phyloP scores from a whole-genome alignment of 2,113 vertebrate genomes.

The Riparia riparia region DNA sequence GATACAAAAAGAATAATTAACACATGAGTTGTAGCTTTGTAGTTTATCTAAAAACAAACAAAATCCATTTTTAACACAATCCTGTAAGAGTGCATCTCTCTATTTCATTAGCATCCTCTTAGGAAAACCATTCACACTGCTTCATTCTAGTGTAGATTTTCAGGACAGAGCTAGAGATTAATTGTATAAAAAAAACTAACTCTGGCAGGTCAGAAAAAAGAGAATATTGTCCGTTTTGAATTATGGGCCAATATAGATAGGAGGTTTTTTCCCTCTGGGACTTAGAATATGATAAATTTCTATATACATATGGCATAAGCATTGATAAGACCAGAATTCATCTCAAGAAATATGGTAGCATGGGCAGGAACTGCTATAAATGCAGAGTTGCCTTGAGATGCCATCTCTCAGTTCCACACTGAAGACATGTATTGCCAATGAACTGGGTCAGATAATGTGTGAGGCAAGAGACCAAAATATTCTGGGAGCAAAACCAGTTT shows the following conservation, averaged over 20 bases:
- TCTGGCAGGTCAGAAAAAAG: not conserved
- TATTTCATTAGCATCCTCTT: not conserved
- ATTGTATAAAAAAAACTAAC: not conserved
- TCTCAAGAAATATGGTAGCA: not conserved
- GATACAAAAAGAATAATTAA: not conserved
- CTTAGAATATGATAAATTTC: not conserved
- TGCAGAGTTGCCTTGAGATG: not conserved
- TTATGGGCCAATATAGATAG: not conserved
- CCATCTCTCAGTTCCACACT: not conserved
- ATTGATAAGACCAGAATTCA: not conserved
- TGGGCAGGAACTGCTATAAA: not conserved
- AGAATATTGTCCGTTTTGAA: not conserved
- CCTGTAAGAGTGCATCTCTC: not conserved
- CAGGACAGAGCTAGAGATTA: not conserved
- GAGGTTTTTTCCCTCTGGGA: not conserved
- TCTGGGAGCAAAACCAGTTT: slow-evolving; percentile 38
- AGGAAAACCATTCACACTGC: not conserved
- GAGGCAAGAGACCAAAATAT: slow-evolving; percentile 40
- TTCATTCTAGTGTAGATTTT: not conserved
- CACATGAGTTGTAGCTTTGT: not conserved
- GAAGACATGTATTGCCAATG: not conserved
- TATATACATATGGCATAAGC: not conserved
- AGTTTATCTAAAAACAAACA: not conserved
- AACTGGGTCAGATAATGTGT: slow-evolving; percentile 36
- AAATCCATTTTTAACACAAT: not conserved